Evolutionary conservation across 1,140 invertebrate species (phyloP).

Genomic region (Adelges cooleyi): DNA sequence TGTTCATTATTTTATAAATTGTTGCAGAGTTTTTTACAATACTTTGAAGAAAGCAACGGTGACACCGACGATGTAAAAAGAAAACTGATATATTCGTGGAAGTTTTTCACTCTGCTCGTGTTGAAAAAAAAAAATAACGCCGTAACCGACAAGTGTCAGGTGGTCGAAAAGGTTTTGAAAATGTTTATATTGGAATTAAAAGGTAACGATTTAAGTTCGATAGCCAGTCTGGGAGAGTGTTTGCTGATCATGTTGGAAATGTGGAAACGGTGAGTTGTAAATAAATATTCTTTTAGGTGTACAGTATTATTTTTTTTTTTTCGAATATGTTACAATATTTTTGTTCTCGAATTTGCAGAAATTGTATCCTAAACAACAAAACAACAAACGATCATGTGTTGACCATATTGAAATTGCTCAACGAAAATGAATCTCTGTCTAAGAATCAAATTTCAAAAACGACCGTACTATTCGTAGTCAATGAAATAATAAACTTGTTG

Average conservation of each 20-base stretch:
- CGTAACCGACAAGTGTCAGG: neutral
- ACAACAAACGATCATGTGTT: neutral
- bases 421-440: neutral
- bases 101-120: constrained; percentile 6
- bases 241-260: constrained; percentile 21
- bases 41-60: constrained; percentile 5
- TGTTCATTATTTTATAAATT: too few species aligned
- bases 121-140: constrained; percentile 1
- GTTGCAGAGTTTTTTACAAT: constrained; percentile 21
- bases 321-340: neutral
- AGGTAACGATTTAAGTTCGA: constrained; percentile 8
- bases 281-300: neutral
- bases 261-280: constrained; percentile 9
- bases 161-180: constrained; percentile 15
- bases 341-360: neutral
- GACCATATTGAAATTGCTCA: constrained; percentile 14
- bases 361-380: neutral
- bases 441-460: constrained; percentile 13
- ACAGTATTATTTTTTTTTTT: neutral
- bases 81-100: constrained; percentile 15
- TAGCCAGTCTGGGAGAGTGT: constrained; percentile 10
- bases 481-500: constrained; percentile 1
- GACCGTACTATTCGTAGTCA: constrained; percentile 3
- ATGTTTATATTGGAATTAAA: constrained; percentile 14
- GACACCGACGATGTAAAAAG: neutral